Evolutionary conservation across 2,797 vertebrate species (phyloP).

Genomic region (Siniperca obscura): DNA sequence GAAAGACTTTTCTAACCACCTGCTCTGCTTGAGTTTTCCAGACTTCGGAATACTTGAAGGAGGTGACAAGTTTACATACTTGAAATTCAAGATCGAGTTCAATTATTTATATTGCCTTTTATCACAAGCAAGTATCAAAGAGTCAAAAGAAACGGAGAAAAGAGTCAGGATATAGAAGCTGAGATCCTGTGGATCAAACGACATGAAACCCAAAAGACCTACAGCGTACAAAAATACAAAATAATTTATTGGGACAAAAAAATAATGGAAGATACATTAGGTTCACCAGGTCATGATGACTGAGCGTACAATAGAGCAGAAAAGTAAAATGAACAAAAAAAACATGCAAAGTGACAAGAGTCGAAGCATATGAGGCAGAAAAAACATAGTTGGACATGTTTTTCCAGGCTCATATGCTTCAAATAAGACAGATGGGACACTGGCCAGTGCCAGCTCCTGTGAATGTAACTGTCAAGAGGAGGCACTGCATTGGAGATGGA

Average conservation of each 20-base stretch:
- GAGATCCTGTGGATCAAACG: neutral
- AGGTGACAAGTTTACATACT: neutral
- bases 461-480: conserved; percentile 44
- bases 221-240: neutral
- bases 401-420: conserved; percentile 37
- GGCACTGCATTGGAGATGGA: conserved; percentile 6
- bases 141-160: neutral
- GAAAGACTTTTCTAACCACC: conserved; percentile 16
- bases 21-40: conserved; percentile 21
- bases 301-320: neutral
- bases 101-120: neutral
- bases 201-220: neutral
- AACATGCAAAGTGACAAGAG: neutral
- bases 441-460: conserved; percentile 38
- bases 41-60: neutral
- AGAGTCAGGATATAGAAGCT: neutral
- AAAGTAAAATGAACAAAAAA: neutral
- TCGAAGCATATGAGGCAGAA: neutral
- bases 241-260: neutral
- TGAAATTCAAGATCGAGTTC: neutral
- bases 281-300: neutral
- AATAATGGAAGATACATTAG: neutral
- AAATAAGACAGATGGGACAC: conserved; percentile 48
- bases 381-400: neutral
- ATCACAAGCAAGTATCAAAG: neutral